Conservation (phyloP, 2,113 vertebrate genomes). For the Mormoops blainvillei region DNA sequence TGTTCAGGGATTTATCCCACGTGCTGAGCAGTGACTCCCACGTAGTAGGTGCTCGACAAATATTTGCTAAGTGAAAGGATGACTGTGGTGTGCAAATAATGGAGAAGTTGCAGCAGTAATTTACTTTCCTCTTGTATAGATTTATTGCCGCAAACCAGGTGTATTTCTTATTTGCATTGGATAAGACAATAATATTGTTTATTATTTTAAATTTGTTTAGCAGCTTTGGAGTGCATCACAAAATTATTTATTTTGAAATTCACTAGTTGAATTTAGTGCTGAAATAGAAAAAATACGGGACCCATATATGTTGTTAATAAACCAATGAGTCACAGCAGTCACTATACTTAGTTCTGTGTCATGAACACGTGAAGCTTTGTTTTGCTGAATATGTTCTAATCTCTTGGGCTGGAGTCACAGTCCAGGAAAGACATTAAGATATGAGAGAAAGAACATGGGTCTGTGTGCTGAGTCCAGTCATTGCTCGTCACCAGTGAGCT, state of each 20-base stretch:
- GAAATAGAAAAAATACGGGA: background rate
- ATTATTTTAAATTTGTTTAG: background rate
- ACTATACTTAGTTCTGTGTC: background rate
- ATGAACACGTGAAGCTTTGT: background rate
- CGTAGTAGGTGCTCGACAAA: background rate
- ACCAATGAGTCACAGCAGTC: background rate
- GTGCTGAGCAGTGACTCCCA: background rate
- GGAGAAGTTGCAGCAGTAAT: background rate
- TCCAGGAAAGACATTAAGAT: background rate
- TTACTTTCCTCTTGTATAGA: background rate
- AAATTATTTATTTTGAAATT: background rate
- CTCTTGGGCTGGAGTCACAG: background rate
- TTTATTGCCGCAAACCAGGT: background rate
- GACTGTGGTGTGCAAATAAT: background rate
- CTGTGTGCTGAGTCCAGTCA: background rate
- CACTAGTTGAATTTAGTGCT: background rate
- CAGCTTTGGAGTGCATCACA: background rate
- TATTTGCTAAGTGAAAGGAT: background rate
- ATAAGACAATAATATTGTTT: background rate
- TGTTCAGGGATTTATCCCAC: background rate
- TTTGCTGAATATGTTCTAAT: background rate
- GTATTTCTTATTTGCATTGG: background rate
- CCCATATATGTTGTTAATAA: background rate
- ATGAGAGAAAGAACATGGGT: rapidly evolving
- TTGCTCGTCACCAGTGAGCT: background rate